Conservation (phyloP, 2,113 vertebrate genomes). For the Chionomys nivalis region DNA sequence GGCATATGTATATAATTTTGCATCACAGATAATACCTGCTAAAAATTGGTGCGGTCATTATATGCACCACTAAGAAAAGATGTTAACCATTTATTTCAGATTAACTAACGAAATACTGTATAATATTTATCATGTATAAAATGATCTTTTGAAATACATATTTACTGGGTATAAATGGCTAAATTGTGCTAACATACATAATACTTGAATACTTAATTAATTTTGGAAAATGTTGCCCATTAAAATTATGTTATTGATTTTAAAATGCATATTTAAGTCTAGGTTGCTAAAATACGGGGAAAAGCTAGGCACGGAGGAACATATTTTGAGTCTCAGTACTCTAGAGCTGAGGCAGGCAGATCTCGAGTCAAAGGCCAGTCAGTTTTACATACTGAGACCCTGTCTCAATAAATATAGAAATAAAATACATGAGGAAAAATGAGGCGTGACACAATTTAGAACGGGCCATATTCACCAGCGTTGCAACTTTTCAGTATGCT, state of each 20-base stretch:
- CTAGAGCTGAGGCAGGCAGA: background rate
- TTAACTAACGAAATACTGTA: background rate
- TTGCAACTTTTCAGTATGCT: slow-evolving; percentile 21
- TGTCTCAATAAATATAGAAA: background rate
- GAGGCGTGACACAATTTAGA: background rate
- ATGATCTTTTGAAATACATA: background rate
- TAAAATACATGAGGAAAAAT: background rate
- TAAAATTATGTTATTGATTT: background rate
- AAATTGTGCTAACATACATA: background rate
- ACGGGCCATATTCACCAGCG: background rate
- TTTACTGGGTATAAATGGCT: background rate
- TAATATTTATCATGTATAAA: background rate
- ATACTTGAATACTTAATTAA: background rate
- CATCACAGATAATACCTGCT: background rate
- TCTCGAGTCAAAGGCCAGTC: background rate
- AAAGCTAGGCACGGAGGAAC: background rate
- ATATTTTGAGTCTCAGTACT: background rate
- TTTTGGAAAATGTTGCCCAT: background rate
- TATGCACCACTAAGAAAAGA: background rate
- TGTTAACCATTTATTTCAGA: background rate
- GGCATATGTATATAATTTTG: background rate
- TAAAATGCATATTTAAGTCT: slow-evolving; percentile 1
- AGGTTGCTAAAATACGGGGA: background rate
- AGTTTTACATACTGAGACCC: background rate
- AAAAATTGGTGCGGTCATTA: background rate